These are phyloP conservation scores for Melanotus villosus DNA, from an alignment of 2,888 invertebrate genomes.

Conservation along the genomic window DNA sequence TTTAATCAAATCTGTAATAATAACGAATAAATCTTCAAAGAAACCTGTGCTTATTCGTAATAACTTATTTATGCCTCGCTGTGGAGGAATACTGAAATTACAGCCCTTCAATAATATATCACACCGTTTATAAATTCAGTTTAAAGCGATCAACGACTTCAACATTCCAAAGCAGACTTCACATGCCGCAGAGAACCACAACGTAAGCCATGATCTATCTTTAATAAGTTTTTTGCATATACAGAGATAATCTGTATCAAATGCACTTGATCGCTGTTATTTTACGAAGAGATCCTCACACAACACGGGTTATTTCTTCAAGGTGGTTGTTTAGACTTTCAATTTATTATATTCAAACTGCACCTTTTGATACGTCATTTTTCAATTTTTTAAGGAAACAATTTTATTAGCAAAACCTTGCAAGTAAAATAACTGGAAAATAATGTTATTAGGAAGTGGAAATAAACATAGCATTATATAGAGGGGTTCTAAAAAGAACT, in stretches of 20 bases:
- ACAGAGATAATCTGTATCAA: background rate
- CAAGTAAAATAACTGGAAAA: too few relatives aligned
- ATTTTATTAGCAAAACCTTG: too few relatives aligned
- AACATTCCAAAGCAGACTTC: conserved; percentile 43
- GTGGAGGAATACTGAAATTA: conserved; percentile 58
- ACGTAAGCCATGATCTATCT: conserved; percentile 9
- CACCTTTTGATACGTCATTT: too few relatives aligned
- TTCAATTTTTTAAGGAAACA: too few relatives aligned
- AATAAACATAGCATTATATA: too few relatives aligned
- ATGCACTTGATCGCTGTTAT: background rate
- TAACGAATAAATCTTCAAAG: conserved; percentile 59
- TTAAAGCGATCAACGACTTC: conserved; percentile 47
- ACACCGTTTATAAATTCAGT: conserved; percentile 53
- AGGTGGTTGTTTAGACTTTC: too few relatives aligned
- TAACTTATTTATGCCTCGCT: conserved; percentile 59
- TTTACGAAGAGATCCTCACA: too few relatives aligned
- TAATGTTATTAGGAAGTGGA: too few relatives aligned
- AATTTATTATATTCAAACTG: too few relatives aligned
- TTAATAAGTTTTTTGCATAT: conserved; percentile 8
- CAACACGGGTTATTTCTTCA: too few relatives aligned
- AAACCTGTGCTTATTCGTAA: conserved; percentile 60
- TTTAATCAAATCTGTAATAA: conserved; percentile 51
- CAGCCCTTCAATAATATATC: conserved; percentile 59
- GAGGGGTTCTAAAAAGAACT: too few relatives aligned
- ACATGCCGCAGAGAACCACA: conserved; percentile 22